Percentiles rank a stretch among this genome's conserved stretches.
phyloP scores from a whole-genome alignment of 2,113 vertebrate species.

The Atrichornis clamosus region DNA sequence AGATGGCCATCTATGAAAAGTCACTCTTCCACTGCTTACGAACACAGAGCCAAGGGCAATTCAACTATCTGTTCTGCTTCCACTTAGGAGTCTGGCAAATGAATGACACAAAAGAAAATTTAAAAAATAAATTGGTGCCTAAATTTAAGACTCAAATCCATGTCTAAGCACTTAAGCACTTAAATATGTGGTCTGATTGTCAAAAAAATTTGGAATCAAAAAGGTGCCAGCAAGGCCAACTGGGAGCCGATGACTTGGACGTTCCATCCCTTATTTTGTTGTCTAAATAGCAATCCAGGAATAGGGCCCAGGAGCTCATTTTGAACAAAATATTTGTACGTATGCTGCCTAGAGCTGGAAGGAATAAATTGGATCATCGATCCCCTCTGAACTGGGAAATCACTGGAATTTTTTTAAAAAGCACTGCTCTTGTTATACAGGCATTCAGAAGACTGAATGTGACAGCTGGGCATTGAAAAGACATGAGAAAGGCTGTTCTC shows the following conservation, averaged over 20 bases:
- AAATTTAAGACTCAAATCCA: conserved; percentile 28
- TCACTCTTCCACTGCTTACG: not conserved
- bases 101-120: not conserved
- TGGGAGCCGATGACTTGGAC: not conserved
- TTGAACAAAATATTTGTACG: not conserved
- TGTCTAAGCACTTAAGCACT: conserved; percentile 21
- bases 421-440: not conserved
- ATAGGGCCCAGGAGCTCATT: not conserved
- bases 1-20: not conserved
- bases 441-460: not conserved
- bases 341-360: not conserved
- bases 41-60: not conserved
- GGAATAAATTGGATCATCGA: not conserved
- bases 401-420: not conserved
- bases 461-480: accelerated
- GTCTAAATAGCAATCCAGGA: not conserved
- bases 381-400: not conserved
- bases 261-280: not conserved
- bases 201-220: not conserved
- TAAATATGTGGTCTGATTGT: not conserved
- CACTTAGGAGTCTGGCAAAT: not conserved
- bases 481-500: not conserved
- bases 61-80: not conserved
- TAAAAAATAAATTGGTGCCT: not conserved
- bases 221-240: not conserved